Evolutionary conservation across 2,888 invertebrate species (phyloP), one percentile per base, ranked within the genome.

Genomic region (Chorisops tibialis): DNA sequence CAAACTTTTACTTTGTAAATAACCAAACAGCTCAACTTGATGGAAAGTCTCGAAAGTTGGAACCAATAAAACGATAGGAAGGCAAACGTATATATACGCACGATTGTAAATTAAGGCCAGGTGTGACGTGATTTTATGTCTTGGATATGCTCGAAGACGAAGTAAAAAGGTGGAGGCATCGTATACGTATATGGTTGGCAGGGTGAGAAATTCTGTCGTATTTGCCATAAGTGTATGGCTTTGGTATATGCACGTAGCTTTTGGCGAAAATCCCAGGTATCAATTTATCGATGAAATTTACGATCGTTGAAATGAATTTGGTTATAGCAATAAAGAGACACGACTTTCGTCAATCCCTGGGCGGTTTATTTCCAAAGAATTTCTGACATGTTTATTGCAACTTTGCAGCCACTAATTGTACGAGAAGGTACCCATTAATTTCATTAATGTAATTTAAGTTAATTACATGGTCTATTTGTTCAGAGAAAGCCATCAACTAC

Each of bases 41-140:
- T 59, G 59, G 49, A 59, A 59, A 59, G 48, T 48, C 59, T 59
- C 21, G 49, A 49, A 59, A 59, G 59, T 59, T 59, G 38, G n/a
- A 48, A 48, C 47, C 59, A 59, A 59, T 59, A 59, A 48, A 59
- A 56, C 14, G 30, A 6, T 45, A 30, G 30, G 9, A 30, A 7
- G 30, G 30, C 41, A 16, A 12, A 39, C n/a, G 16, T 41, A 21
- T 21, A 30, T 19, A 12, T 47, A 59, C 59, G 59, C 59, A 39
- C 21, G 38, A 48, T 59, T 59, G 48, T 59, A 59, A 59, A 59
- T 59, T 48, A 59, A 59, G 39, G 49, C 48, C 59, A 47, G 59
- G 48, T 59, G 59, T 59, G 59, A 59, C 59, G 48, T 22, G 48
- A 37, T 49, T 47, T 48, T 59, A 49, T 48, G 48, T 38, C 48